A percentile compares a stretch with the other conserved stretches of the same genome.
These are phyloP conservation scores for Atlantisia rogersi DNA, from an alignment of 2,113 vertebrate species.

Conservation along the genomic window DNA sequence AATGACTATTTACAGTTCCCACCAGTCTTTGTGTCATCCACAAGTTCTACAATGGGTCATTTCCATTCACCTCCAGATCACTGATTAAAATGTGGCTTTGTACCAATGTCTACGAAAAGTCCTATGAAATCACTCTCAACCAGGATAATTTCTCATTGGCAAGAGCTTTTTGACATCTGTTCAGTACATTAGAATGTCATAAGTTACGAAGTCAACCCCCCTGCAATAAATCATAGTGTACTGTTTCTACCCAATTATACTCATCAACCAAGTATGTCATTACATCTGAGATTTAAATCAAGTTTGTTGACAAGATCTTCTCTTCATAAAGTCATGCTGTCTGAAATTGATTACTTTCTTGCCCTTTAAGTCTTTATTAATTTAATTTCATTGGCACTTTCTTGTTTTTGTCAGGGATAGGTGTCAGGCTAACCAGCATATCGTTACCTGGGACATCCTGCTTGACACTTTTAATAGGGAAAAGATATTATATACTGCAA, in stretches of 20 bases:
- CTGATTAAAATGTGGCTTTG: constrained; percentile 20
- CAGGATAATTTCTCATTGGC: constrained; percentile 37
- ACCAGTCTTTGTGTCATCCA: background rate
- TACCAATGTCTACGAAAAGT: background rate
- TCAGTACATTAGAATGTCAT: constrained; percentile 21
- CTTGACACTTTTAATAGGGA: constrained; percentile 20
- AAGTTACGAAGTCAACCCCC: constrained; percentile 29
- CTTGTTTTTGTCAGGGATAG: background rate
- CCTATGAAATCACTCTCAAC: constrained; percentile 4
- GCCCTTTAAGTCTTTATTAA: constrained; percentile 49
- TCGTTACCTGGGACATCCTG: background rate
- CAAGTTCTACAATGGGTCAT: background rate
- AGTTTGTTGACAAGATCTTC: constrained; percentile 31
- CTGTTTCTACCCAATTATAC: background rate
- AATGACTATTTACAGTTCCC: background rate
- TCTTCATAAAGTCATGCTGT: constrained; percentile 19
- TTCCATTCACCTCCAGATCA: constrained; percentile 1
- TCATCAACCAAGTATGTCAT: constrained; percentile 42
- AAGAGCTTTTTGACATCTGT: constrained; percentile 48
- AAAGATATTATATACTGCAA: background rate
- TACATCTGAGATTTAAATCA: constrained; percentile 43
- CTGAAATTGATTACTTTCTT: constrained; percentile 42
- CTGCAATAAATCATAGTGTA: constrained; percentile 42
- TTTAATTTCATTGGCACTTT: constrained; percentile 20
- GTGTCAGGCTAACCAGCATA: background rate